Base-by-base conservation (phyloP, 2,888 invertebrate species). In the Oasisia sp. region DNA sequence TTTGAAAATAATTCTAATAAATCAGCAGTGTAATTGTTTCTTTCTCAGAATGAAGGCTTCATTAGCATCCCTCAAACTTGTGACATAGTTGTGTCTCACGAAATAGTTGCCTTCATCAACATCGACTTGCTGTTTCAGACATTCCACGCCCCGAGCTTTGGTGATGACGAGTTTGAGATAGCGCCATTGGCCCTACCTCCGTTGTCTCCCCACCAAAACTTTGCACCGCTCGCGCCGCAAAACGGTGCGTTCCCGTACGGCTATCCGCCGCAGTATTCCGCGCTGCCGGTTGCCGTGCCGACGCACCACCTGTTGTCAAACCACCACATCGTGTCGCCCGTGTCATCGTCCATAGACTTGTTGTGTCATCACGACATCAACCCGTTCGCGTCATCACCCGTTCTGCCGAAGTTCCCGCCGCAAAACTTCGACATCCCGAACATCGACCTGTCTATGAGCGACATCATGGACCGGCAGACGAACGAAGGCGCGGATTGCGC, bases 151-250 rank as follows among this genome's bases (percentile, higher is more conserved):
- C 74, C 74, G 74, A 74, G 74, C 74, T 74, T 74, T 7, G 74
- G 74, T 27, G 74, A 74, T 27, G 74, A 74, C 74, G 74, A 74
- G 74, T 74, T 74, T 74, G 74, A 74, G 74, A 74, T 74, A 74
- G 74, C 74, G 74, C 74, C 74, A 27, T 74, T 74, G 74, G 74
- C 74, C 19, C 74, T 74, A 7, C 74, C 74, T 27, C 74, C 74
- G 7, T n/a, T 74, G 74, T 74, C 74, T 7, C 74, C 74, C 19
- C 74, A 74, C 19, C 74, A 74, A 27, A 74, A 74, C 74, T 74
- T 74, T 74, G 74, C 74, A n/a, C 74, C 74, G 27, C 74, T 74
- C 27, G n/a, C 27, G 74, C 74, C 19, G 27, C 74, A 74, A n/a
- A 74, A 74, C 74, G 74, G 74, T n/a, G n/a, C 74, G 7, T 74